These are phyloP conservation scores for Sesamia inferens DNA, from an alignment of 2,888 invertebrate species.

Conservation along the genomic window DNA sequence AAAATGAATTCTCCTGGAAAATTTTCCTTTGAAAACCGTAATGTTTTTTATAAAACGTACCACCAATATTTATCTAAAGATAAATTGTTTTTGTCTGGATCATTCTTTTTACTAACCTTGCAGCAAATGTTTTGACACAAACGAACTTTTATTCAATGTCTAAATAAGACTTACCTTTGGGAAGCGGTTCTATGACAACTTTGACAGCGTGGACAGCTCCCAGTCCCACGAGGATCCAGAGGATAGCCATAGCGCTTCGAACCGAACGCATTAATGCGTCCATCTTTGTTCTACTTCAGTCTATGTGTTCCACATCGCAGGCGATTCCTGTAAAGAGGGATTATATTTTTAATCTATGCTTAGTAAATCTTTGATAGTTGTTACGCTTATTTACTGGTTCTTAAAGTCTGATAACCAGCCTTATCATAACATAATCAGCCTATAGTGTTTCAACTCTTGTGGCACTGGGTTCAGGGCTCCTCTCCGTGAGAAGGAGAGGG, in stretches of 20 bases:
- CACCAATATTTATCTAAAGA: background rate
- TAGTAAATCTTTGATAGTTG: background rate
- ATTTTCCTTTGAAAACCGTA: constrained; percentile 16
- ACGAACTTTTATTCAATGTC: background rate
- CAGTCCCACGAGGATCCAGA: constrained; percentile 81
- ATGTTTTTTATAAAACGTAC: constrained; percentile 19
- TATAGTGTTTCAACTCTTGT: too few species aligned
- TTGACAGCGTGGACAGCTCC: constrained; percentile 83
- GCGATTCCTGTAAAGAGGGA: constrained; percentile 69
- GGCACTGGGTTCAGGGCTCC: too few species aligned
- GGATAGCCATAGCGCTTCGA: constrained; percentile 75
- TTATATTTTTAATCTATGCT: background rate
- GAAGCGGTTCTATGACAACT: constrained; percentile 88
- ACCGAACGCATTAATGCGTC: constrained; percentile 72
- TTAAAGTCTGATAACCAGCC: background rate
- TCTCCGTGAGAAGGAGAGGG: too few species aligned
- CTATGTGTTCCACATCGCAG: constrained; percentile 75
- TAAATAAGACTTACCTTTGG: constrained; percentile 82
- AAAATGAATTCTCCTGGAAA: constrained; percentile 33
- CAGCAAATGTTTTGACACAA: background rate
- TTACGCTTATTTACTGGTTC: background rate
- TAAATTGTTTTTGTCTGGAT: background rate
- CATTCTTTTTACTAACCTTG: background rate
- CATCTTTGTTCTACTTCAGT: constrained; percentile 72
- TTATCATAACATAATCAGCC: background rate